Evolutionary conservation across 2,888 invertebrate species (phyloP), one percentile per base, ranked within the genome.

Genomic region (Protodeltote pygarga): DNA sequence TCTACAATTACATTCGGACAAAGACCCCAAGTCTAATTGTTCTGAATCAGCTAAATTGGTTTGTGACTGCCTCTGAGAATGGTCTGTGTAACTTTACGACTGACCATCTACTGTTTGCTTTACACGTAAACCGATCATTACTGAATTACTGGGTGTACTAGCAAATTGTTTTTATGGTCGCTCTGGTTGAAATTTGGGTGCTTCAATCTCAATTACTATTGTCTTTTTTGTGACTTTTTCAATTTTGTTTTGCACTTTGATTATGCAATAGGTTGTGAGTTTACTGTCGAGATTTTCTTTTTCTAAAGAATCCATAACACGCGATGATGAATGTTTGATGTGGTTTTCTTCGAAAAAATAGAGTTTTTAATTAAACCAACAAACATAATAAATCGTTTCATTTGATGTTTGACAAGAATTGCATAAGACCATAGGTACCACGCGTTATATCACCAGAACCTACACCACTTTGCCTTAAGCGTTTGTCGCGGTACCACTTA

Each of bases 11-110:
- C 64, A 47, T 63, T 51, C 65, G 77, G 73, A 27, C 75, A 49
- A 66, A 66, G 75, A 73, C 72, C 71, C 52, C 52, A 33, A 21
- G 47, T 66, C 57, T 77, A 77, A 79, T 79, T 77, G 79, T 42
- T 71, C 50, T 48, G 64, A 72, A 77, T 75, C 65, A 70, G 65
- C 72, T 69, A 61, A 79, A 81, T 73, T 81, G 79, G 68, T 70
- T 64, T 71, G 61, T 58, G 64, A 59, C 61, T 65, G 54, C 58
- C 40, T 46, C n/a, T 35, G 25, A 34, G 14, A 41, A 32, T 28
- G 33, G 32, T 28, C 4, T 49, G 42, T 44, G 40, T 60, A n/a
- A n/a, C n/a, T n/a, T n/a, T n/a, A n/a, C n/a, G 35, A 28, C 34
- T 40, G 33, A 40, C 50, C 35, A 41, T 51, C 41, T 40, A 48